Evolutionary conservation across 92 coral and sea anemone species (phyloP).

Genomic region (Zoanthus gigantus): DNA sequence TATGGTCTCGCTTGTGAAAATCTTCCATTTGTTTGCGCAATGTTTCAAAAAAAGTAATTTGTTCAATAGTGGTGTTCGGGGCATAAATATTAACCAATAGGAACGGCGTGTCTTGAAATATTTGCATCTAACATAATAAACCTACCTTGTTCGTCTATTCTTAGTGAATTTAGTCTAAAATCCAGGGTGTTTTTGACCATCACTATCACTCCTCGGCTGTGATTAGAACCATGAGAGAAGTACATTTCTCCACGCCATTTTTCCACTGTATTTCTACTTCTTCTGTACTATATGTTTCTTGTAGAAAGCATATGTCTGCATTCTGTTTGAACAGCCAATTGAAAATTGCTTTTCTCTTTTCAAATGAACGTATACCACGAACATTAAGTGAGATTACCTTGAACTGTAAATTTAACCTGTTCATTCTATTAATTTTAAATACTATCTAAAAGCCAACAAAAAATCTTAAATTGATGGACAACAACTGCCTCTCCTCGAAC

Average conservation of each 20-base stretch:
- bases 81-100: neutral
- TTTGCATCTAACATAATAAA: neutral
- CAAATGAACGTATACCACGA: neutral
- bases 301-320: constrained; percentile 47
- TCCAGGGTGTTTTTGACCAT: constrained; percentile 2
- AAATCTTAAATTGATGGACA: neutral
- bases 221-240: constrained; percentile 54
- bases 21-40: neutral
- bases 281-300: constrained; percentile 60
- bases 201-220: constrained; percentile 44
- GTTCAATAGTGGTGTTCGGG: neutral
- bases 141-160: constrained; percentile 8
- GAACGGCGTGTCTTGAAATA: constrained; percentile 12
- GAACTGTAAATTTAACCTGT: neutral
- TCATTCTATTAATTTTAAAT: no score
- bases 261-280: constrained; percentile 58
- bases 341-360: no score
- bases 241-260: constrained; percentile 57
- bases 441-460: neutral
- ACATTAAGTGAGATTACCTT: neutral
- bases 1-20: neutral
- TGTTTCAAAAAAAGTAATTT: neutral
- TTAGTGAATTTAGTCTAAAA: neutral
- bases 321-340: neutral
- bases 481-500: neutral